These are phyloP conservation scores for Corythornis vintsioides DNA, from an alignment of 2,113 vertebrate species.

Conservation along the genomic window DNA sequence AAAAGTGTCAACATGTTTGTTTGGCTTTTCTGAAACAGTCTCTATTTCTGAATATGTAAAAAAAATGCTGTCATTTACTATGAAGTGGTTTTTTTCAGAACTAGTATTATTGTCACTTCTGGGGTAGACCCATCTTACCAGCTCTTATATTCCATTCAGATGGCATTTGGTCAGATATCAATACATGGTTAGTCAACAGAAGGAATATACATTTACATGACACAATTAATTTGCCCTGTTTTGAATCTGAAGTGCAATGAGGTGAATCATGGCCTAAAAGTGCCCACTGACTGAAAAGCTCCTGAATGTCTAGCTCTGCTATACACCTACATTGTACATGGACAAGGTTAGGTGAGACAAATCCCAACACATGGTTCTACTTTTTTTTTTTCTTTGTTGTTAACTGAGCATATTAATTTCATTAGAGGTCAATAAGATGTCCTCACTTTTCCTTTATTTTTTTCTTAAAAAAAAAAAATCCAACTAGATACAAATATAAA, in stretches of 20 bases:
- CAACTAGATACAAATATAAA: neutral
- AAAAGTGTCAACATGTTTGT: neutral
- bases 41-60: neutral
- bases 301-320: neutral
- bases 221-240: neutral
- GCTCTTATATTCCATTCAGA: neutral
- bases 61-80: neutral
- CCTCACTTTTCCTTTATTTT: neutral
- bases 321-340: neutral
- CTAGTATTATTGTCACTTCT: neutral
- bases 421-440: neutral
- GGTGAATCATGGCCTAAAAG: neutral
- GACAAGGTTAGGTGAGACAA: neutral
- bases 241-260: neutral
- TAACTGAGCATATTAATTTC: neutral
- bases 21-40: neutral
- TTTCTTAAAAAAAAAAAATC: neutral
- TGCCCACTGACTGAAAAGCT: neutral
- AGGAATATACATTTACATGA: neutral
- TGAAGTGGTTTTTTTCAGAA: neutral
- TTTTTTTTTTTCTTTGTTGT: neutral
- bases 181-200: neutral
- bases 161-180: neutral
- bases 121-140: neutral
- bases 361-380: neutral